Conservation (phyloP, 2,113 vertebrate species). For the Leptobrachium leishanense region DNA sequence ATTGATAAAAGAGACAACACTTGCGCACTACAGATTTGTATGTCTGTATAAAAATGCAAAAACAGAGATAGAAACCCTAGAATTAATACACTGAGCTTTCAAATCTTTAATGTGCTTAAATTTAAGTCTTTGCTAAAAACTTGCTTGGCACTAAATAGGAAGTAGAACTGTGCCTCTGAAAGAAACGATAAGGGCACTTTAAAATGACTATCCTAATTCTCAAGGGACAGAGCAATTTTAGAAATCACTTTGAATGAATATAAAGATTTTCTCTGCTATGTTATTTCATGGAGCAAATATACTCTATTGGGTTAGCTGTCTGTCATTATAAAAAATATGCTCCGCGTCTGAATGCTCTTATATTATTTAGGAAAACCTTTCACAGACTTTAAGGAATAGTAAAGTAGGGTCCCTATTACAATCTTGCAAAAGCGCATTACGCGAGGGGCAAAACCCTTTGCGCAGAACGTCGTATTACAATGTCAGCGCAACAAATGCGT, state of each 20-base stretch:
- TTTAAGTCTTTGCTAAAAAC: neutral
- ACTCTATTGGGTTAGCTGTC: neutral
- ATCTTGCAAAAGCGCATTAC: no score
- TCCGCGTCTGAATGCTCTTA: neutral
- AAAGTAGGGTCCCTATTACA: no score
- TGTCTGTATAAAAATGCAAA: no score
- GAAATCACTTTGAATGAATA: no score
- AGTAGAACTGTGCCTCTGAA: neutral
- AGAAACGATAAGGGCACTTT: neutral
- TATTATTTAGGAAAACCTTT: neutral
- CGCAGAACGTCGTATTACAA: no score
- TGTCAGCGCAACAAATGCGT: no score
- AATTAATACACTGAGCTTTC: no score
- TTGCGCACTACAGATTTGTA: no score
- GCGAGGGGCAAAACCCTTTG: no score
- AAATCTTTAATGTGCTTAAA: neutral
- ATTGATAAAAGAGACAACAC: no score
- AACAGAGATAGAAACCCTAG: no score
- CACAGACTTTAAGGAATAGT: no score
- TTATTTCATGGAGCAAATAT: neutral
- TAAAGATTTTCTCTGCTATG: neutral
- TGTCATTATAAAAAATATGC: neutral
- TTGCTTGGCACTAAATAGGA: neutral
- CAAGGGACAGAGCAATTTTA: neutral
- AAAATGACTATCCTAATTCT: neutral